These are phyloP conservation scores for Oligia latruncula DNA, from an alignment of 2,888 invertebrate genomes.

Conservation along the genomic window DNA sequence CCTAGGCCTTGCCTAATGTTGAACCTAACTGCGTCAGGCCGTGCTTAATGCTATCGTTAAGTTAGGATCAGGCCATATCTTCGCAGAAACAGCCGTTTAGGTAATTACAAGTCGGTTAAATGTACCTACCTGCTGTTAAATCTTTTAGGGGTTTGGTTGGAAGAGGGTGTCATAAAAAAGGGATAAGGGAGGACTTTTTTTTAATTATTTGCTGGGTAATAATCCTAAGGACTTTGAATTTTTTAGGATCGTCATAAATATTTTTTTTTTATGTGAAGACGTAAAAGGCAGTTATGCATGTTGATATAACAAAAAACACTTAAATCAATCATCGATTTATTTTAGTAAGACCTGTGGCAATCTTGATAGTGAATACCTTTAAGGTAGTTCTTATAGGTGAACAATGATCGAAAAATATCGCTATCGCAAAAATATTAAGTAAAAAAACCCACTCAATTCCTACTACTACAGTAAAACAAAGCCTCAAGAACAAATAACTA, in stretches of 20 bases:
- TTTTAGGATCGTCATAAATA: too few relatives aligned
- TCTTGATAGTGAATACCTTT: background rate
- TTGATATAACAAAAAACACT: background rate
- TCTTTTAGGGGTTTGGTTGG: background rate
- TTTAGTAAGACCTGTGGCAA: too few relatives aligned
- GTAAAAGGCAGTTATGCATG: background rate
- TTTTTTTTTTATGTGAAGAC: too few relatives aligned
- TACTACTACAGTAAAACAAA: conserved; percentile 17
- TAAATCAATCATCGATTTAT: background rate
- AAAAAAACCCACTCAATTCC: background rate
- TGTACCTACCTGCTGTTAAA: conserved; percentile 9
- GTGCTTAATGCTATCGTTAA: conserved; percentile 48
- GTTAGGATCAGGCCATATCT: conserved; percentile 9
- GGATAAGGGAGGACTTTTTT: background rate
- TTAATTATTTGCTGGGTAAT: background rate
- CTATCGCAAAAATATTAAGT: background rate
- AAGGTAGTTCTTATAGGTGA: background rate
- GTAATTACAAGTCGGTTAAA: conserved; percentile 23
- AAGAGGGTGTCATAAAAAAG: background rate
- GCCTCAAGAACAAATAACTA: conserved; percentile 28
- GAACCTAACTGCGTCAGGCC: conserved; percentile 28
- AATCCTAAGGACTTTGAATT: too few relatives aligned
- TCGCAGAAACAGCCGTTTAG: background rate
- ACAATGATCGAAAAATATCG: background rate
- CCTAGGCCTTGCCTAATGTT: conserved; percentile 38